These are phyloP conservation scores for Apamea epomidion DNA, from an alignment of 2,888 invertebrate genomes.

Conservation along the genomic window DNA sequence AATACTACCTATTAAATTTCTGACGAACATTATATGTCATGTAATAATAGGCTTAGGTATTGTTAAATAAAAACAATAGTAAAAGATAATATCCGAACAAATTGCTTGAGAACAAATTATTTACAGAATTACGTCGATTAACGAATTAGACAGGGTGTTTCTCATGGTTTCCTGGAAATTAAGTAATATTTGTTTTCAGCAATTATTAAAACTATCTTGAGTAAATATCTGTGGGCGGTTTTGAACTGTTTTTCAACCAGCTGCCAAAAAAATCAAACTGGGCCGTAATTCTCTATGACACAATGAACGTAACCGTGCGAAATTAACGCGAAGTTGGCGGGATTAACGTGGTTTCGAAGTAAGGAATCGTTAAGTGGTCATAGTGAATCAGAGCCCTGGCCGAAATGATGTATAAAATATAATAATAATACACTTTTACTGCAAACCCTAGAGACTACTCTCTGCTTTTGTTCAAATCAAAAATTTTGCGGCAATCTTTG, in stretches of 20 bases:
- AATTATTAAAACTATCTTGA: not conserved
- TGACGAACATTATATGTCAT: not conserved
- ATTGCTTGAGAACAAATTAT: conserved; percentile 37
- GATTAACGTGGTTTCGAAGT: no score
- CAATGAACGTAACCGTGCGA: no score
- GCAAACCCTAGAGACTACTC: no score
- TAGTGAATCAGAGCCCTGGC: no score
- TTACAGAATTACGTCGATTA: conserved; percentile 24
- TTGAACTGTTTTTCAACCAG: not conserved
- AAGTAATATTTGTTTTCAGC: not conserved
- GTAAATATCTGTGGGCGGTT: not conserved
- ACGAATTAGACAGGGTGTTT: conserved; percentile 12
- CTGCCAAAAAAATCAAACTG: no score
- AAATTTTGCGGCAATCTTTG: no score
- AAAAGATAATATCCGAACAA: conserved; percentile 24
- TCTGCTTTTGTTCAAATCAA: no score
- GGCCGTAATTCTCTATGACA: no score
- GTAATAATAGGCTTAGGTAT: not conserved
- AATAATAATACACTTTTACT: no score
- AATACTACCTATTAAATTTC: not conserved
- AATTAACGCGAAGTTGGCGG: no score
- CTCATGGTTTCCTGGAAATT: not conserved
- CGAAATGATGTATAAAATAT: no score
- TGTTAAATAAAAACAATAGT: conserved; percentile 24
- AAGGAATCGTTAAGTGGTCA: no score